Conservation (phyloP, 2,113 vertebrate species). For the Cebidichthys violaceus region DNA sequence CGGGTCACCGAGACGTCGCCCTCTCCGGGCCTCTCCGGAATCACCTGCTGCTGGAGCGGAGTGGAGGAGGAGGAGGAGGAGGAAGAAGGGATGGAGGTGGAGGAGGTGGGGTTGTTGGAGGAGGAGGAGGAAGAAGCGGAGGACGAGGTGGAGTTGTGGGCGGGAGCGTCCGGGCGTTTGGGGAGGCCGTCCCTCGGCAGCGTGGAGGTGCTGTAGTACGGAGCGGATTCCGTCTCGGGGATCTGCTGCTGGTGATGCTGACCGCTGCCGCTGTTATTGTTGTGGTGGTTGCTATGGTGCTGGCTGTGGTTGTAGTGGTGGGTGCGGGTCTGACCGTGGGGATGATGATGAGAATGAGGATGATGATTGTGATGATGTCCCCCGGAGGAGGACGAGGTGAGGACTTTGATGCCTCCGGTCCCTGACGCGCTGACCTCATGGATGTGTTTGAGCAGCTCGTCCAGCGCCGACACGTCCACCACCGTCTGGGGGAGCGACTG, state of each 20-base stretch:
- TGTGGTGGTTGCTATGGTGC: constrained; percentile 64
- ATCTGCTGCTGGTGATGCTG: constrained; percentile 65
- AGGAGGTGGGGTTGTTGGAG: constrained; percentile 56
- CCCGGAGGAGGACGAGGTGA: constrained; percentile 62
- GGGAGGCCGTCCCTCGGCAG: constrained; percentile 77
- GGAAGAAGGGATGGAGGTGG: constrained; percentile 52
- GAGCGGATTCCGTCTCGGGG: constrained; percentile 49
- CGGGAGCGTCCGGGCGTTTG: constrained; percentile 36
- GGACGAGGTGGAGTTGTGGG: constrained; percentile 48
- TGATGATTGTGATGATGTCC: constrained; percentile 49
- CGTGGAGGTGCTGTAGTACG: constrained; percentile 77
- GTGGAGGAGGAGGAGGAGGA: constrained; percentile 47
- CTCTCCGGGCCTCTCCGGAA: constrained; percentile 56
- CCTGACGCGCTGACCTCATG: constrained; percentile 81
- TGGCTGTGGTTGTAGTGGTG: constrained; percentile 59
- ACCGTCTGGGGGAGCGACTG: constrained; percentile 75
- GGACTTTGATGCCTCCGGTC: constrained; percentile 75
- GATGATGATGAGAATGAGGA: constrained; percentile 34
- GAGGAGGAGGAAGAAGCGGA: constrained; percentile 48
- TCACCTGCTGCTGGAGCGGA: constrained; percentile 59
- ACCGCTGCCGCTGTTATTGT: constrained; percentile 14
- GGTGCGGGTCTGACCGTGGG: constrained; percentile 29
- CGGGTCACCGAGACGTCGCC: constrained; percentile 20
- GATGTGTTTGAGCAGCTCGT: constrained; percentile 88
- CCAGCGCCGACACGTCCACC: constrained; percentile 87